phyloP scores from a whole-genome alignment of 2,888 invertebrate genomes.

The Microchrysa polita region DNA sequence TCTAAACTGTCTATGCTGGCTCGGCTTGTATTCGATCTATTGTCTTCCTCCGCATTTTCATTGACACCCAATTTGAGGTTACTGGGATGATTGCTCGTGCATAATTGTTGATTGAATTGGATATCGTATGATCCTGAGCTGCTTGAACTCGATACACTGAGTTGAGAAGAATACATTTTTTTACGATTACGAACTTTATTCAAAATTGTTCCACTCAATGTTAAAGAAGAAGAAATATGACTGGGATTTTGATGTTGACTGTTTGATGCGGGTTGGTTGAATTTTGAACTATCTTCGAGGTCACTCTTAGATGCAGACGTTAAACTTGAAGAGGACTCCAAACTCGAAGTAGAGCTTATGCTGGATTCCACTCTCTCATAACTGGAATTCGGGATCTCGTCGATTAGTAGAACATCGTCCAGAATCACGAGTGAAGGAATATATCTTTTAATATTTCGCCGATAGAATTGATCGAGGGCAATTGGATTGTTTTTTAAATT shows the following conservation, averaged over 20 bases:
- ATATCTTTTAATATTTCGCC: constrained; percentile 59
- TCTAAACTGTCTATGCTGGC: constrained; percentile 35
- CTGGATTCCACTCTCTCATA: background rate
- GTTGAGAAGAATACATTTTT: constrained; percentile 29
- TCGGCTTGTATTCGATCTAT: constrained; percentile 4
- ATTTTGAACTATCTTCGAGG: background rate
- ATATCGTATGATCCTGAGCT: constrained; percentile 11
- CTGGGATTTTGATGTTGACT: constrained; percentile 36
- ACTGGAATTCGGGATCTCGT: background rate
- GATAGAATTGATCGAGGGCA: constrained; percentile 59
- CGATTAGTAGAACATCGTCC: constrained; percentile 57
- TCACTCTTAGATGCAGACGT: constrained; percentile 6
- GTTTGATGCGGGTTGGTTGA: constrained; percentile 40
- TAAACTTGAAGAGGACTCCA: constrained; percentile 27
- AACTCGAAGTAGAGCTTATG: constrained; percentile 36
- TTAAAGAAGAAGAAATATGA: background rate
- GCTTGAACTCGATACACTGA: constrained; percentile 41
- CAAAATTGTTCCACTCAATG: constrained; percentile 34
- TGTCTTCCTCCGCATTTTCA: constrained; percentile 20
- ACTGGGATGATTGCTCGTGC: constrained; percentile 39
- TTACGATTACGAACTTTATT: constrained; percentile 20
- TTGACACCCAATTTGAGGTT: constrained; percentile 46
- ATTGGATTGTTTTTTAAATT: constrained; percentile 67
- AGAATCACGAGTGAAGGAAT: constrained; percentile 62
- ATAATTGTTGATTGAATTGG: constrained; percentile 46